Evolutionary conservation across 1,140 invertebrate genomes (phyloP).

Genomic region (Zaprionus inermis): DNA sequence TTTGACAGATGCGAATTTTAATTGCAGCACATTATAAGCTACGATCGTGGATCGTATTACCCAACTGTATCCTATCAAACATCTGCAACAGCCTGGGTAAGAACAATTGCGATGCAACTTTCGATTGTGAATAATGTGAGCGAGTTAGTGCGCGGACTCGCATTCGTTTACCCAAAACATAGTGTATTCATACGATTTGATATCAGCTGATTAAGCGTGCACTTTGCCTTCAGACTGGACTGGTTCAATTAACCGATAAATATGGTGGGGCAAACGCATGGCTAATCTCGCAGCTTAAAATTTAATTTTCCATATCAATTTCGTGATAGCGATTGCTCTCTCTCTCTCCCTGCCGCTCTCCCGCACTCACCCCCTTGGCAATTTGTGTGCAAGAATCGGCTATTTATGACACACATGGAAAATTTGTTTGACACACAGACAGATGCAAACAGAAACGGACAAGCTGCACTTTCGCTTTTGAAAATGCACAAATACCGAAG

Average conservation of each 20-base stretch:
- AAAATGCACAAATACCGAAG: slow-evolving; percentile 9
- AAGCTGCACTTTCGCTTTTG: slow-evolving; percentile 71
- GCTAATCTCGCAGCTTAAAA: slow-evolving; percentile 23
- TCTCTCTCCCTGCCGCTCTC: not conserved
- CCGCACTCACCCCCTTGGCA: not conserved
- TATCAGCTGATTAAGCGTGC: slow-evolving; percentile 15
- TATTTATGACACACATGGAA: slow-evolving; percentile 8
- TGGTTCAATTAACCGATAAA: slow-evolving; percentile 8
- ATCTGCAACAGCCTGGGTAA: slow-evolving; percentile 12
- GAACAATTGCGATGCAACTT: slow-evolving; percentile 10
- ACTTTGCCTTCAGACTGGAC: slow-evolving; percentile 11
- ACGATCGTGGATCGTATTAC: not conserved
- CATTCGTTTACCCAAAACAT: not conserved
- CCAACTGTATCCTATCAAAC: slow-evolving; percentile 1
- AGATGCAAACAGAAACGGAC: not conserved
- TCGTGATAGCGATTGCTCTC: slow-evolving; percentile 9
- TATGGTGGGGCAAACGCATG: not conserved
- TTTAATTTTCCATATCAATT: slow-evolving; percentile 22
- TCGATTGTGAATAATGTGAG: not conserved
- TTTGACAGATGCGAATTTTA: not conserved
- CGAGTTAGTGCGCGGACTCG: too few species aligned
- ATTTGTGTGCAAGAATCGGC: slow-evolving; percentile 11
- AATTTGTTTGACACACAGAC: slow-evolving; percentile 14
- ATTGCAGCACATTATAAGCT: not conserved
- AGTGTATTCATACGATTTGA: slow-evolving; percentile 7